These are phyloP conservation scores for Scomber japonicus DNA, from an alignment of 2,113 vertebrate species.

Conservation along the genomic window DNA sequence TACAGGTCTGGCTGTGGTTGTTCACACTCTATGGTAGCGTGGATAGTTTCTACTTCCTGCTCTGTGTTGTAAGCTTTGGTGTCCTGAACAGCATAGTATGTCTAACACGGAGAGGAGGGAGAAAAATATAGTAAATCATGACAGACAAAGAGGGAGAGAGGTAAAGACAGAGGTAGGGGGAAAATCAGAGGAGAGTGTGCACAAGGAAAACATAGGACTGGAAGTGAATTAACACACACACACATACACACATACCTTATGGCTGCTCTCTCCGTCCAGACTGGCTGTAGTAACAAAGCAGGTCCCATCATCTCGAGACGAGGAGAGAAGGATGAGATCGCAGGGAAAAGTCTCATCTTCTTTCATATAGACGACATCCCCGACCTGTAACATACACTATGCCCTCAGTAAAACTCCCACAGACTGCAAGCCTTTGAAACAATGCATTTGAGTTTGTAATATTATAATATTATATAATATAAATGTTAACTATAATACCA, in stretches of 20 bases:
- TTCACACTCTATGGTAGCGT: conserved; percentile 97
- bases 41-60: conserved; percentile 89
- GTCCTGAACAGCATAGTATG: conserved; percentile 95
- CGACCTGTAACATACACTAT: conserved; percentile 86
- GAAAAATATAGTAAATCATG: background rate
- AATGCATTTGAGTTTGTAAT: too few relatives aligned
- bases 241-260: conserved; percentile 85
- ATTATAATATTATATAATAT: too few relatives aligned
- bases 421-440: too few relatives aligned
- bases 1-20: conserved; percentile 98
- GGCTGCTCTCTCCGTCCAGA: conserved; percentile 97
- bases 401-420: too few relatives aligned
- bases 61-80: conserved; percentile 94
- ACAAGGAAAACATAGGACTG: background rate
- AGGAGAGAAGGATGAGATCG: conserved; percentile 94
- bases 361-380: conserved; percentile 94
- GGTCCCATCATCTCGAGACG: conserved; percentile 92
- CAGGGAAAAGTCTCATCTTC: conserved; percentile 97
- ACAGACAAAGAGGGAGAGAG: background rate
- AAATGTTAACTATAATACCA: too few relatives aligned
- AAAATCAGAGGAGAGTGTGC: background rate
- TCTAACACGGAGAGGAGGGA: conserved; percentile 78
- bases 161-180: background rate
- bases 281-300: conserved; percentile 97
- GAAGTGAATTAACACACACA: too few relatives aligned